phyloP scores from a whole-genome alignment of 2,113 vertebrate genomes.

The Drymodes brunneopygia region DNA sequence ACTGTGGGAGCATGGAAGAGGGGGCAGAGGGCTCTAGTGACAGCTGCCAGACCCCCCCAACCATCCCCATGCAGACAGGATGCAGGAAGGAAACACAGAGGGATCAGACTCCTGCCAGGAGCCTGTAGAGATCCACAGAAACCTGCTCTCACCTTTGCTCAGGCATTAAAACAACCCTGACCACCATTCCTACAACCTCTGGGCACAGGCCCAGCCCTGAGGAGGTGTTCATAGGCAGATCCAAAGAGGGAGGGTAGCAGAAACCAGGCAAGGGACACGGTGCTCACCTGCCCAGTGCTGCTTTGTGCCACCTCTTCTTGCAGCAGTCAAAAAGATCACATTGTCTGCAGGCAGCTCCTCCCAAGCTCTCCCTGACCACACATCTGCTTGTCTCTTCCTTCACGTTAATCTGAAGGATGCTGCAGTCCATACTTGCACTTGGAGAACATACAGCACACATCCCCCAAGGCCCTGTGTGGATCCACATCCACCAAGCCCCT shows the following conservation, averaged over 20 bases:
- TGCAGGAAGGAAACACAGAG: background rate
- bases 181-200: background rate
- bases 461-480: background rate
- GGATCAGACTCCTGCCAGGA: background rate
- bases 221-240: background rate
- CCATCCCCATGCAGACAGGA: rapidly evolving
- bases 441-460: rapidly evolving
- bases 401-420: background rate
- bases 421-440: background rate
- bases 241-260: background rate
- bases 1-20: background rate
- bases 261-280: background rate
- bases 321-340: background rate
- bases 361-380: background rate
- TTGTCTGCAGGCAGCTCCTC: rapidly evolving
- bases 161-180: background rate
- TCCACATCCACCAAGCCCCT: background rate
- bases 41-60: rapidly evolving
- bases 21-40: background rate
- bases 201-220: background rate
- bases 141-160: background rate
- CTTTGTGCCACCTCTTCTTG: background rate
- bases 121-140: background rate
- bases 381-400: background rate
- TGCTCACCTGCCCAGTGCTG: background rate